A percentile compares a stretch with the other conserved stretches of the same genome.
Conservation (phyloP, 2,888 invertebrate genomes). For the Tenthredo mesomela region DNA sequence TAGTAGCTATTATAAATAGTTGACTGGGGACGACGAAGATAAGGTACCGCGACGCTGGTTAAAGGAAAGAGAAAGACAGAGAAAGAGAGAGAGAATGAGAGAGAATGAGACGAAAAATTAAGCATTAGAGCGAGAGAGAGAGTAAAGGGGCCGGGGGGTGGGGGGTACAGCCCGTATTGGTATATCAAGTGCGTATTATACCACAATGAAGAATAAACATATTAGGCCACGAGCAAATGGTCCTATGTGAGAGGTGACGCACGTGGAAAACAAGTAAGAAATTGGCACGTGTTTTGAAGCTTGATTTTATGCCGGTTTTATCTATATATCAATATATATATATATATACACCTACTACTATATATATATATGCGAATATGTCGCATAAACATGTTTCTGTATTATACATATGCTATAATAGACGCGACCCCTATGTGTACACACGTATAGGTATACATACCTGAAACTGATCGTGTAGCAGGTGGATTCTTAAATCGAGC, state of each 20-base stretch:
- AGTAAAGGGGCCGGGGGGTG: background rate
- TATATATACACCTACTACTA: too few relatives aligned
- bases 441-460: background rate
- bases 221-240: conserved; percentile 13
- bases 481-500: background rate
- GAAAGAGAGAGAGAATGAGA: background rate
- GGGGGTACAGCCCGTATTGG: conserved; percentile 17
- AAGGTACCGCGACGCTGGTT: background rate
- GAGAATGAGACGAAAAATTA: conserved; percentile 1
- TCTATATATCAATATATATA: background rate
- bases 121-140: background rate
- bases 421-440: background rate
- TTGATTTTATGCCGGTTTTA: conserved; percentile 1
- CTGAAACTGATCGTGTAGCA: background rate
- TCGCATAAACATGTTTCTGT: background rate
- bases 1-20: conserved; percentile 50
- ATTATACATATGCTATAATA: background rate
- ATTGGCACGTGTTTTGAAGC: background rate
- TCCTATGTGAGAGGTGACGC: background rate
- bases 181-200: conserved; percentile 33
- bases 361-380: background rate
- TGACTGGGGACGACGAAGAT: conserved; percentile 45
- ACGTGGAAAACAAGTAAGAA: conserved; percentile 16
- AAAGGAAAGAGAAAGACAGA: conserved; percentile 29
- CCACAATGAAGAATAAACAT: conserved; percentile 28